These are phyloP conservation scores for Dicycla oo DNA, from an alignment of 2,888 invertebrate species.

Conservation along the genomic window DNA sequence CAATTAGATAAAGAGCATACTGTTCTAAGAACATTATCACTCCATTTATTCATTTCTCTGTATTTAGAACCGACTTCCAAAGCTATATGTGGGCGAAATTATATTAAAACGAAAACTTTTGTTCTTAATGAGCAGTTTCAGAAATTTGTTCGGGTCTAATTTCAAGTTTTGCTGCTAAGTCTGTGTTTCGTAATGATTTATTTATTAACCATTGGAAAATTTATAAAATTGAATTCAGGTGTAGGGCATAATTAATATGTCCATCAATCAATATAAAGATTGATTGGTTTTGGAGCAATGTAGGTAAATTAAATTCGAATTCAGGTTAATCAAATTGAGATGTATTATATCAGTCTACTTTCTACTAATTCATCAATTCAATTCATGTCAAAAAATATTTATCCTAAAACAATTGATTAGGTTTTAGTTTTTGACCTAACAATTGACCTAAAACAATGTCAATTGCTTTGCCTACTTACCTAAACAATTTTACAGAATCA, in stretches of 20 bases:
- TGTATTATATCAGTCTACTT: background rate
- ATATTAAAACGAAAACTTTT: constrained; percentile 52
- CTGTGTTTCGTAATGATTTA: constrained; percentile 51
- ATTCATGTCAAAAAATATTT: background rate
- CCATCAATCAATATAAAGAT: constrained; percentile 42
- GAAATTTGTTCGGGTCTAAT: constrained; percentile 52
- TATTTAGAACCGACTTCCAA: constrained; percentile 20
- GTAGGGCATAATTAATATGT: constrained; percentile 31
- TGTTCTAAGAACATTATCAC: background rate
- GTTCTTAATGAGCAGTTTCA: constrained; percentile 57
- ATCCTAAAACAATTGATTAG: background rate
- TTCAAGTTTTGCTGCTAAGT: constrained; percentile 50
- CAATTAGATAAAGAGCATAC: no score
- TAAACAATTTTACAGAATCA: background rate
- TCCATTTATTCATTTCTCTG: constrained; percentile 24
- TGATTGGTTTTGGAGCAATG: constrained; percentile 24
- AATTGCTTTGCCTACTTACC: background rate
- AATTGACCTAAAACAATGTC: background rate
- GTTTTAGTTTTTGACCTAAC: background rate
- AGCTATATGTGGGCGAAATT: constrained; percentile 56
- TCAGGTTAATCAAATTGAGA: constrained; percentile 3
- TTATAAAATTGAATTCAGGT: constrained; percentile 37
- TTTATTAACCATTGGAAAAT: constrained; percentile 34
- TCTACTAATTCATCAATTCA: background rate
- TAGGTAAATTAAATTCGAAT: constrained; percentile 13